phyloP scores from a whole-genome alignment of 1,140 invertebrate species.

The Cylas formicarius region DNA sequence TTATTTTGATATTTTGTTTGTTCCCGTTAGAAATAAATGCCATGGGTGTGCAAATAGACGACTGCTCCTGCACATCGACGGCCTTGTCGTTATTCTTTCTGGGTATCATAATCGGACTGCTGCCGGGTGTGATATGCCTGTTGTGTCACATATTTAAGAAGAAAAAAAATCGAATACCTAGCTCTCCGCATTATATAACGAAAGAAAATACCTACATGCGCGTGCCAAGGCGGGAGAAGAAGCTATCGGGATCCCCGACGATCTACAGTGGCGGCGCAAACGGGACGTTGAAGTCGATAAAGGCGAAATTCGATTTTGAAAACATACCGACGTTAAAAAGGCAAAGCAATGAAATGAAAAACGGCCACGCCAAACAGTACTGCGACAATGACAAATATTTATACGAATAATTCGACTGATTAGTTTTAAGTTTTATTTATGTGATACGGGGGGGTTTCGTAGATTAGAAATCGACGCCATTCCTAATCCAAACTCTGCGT shows the following conservation, averaged over 20 bases:
- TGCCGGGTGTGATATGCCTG: constrained; percentile 15
- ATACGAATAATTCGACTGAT: constrained; percentile 30
- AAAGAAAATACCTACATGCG: constrained; percentile 74
- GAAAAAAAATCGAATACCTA: constrained; percentile 50
- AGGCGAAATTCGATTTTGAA: constrained; percentile 57
- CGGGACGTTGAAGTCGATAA: constrained; percentile 53
- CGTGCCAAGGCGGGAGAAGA: constrained; percentile 56
- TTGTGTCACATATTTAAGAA: constrained; percentile 29
- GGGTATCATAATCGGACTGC: constrained; percentile 42
- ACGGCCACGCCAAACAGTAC: constrained; percentile 35
- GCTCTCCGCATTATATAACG: constrained; percentile 69
- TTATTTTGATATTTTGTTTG: background rate
- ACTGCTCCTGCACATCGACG: constrained; percentile 17
- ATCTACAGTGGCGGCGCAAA: constrained; percentile 25
- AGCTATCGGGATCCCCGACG: constrained; percentile 28
- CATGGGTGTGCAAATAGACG: constrained; percentile 5
- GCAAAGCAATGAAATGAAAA: constrained; percentile 59
- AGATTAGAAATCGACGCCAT: too few relatives aligned
- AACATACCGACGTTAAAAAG: constrained; percentile 71
- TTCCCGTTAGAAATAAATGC: constrained; percentile 11
- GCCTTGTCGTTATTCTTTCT: constrained; percentile 31
- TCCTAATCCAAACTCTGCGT: too few relatives aligned
- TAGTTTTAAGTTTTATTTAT: constrained; percentile 10
- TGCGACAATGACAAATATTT: constrained; percentile 33
- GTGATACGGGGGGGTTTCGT: too few relatives aligned